phyloP scores from a whole-genome alignment of 2,888 invertebrate genomes.

The Cataglyphis livida region DNA sequence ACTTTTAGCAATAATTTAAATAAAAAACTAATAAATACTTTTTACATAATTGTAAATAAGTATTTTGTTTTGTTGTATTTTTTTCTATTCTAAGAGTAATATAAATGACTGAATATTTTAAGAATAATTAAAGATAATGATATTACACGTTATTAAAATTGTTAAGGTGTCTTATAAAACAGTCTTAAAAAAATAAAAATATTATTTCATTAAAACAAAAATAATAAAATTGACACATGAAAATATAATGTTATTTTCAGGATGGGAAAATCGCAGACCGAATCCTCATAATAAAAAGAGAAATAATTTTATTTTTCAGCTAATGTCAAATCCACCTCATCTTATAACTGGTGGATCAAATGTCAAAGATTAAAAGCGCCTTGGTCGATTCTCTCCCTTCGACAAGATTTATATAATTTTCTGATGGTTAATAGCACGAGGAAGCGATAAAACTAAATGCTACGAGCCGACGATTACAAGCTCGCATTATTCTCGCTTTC shows the following conservation, averaged over 20 bases:
- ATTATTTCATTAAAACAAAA: not conserved
- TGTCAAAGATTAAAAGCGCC: slow-evolving; percentile 54
- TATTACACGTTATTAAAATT: not conserved
- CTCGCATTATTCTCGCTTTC: slow-evolving; percentile 83
- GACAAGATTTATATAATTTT: slow-evolving; percentile 59
- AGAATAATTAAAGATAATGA: not conserved
- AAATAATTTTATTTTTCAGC: not conserved
- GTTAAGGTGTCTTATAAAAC: not conserved
- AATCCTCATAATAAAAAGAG: not conserved
- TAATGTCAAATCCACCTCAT: not conserved
- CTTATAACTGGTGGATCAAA: not conserved
- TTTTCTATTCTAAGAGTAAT: not conserved
- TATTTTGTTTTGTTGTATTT: too few species aligned
- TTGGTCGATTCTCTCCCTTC: slow-evolving; percentile 45
- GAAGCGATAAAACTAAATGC: slow-evolving; percentile 78
- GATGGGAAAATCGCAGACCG: not conserved
- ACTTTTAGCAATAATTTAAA: too few species aligned
- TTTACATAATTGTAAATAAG: too few species aligned
- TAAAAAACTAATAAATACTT: too few species aligned
- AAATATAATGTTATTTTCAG: not conserved
- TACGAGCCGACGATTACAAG: slow-evolving; percentile 74
- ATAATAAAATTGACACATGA: too few species aligned
- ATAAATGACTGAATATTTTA: not conserved
- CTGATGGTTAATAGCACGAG: slow-evolving; percentile 69
- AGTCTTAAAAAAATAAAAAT: not conserved